A percentile compares a stretch with the other conserved stretches of the same genome.
Conservation (phyloP, 2,797 vertebrate genomes). For the Typhlichthys subterraneus region DNA sequence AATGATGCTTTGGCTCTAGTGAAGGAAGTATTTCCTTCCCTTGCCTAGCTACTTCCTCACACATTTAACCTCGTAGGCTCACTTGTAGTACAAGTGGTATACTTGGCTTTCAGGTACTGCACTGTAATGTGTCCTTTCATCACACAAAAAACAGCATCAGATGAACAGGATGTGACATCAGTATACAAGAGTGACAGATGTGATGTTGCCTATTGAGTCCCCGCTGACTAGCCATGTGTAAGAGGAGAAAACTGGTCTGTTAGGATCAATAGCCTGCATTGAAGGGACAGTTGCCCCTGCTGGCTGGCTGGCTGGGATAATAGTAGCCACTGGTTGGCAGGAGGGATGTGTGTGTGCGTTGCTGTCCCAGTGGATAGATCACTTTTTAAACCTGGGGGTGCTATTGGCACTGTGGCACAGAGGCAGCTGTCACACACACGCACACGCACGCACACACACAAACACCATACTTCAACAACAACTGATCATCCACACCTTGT, state of each 20-base stretch:
- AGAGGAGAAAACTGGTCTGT: conserved; percentile 42
- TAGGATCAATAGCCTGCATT: conserved; percentile 52
- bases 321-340: conserved; percentile 20
- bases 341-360: conserved; percentile 13
- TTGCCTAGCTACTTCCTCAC: conserved; percentile 61
- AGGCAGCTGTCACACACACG: conserved; percentile 44
- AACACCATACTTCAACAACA: not conserved
- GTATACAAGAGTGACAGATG: conserved; percentile 46
- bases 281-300: conserved; percentile 25
- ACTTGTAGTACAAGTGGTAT: conserved; percentile 33
- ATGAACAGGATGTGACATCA: conserved; percentile 34
- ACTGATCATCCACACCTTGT: conserved; percentile 20
- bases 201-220: conserved; percentile 13
- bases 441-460: conserved; percentile 8
- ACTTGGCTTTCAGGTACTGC: conserved; percentile 27
- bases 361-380: conserved; percentile 17
- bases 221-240: conserved; percentile 35
- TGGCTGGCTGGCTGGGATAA: conserved; percentile 12
- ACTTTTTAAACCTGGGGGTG: conserved; percentile 11
- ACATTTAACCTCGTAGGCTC: conserved; percentile 41
- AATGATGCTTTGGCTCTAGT: conserved; percentile 70
- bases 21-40: conserved; percentile 73
- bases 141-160: conserved; percentile 28
- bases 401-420: conserved; percentile 37
- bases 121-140: conserved; percentile 34